phyloP scores from a whole-genome alignment of 1,140 invertebrate genomes.

The Copidosoma floridanum region DNA sequence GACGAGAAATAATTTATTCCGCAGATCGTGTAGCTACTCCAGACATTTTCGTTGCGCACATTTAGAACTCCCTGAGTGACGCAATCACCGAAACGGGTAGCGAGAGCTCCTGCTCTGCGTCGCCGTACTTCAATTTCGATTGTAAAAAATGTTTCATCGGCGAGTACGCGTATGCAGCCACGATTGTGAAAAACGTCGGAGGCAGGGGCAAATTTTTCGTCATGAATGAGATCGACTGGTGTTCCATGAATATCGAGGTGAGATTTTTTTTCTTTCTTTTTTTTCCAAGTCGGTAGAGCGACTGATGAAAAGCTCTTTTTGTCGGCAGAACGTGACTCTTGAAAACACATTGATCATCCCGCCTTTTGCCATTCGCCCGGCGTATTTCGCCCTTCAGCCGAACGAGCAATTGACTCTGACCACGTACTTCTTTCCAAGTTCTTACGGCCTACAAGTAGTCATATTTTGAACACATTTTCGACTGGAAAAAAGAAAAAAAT shows the following conservation, averaged over 20 bases:
- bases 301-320: too few species aligned
- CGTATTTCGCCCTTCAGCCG: conserved; percentile 36
- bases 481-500: conserved; percentile 2
- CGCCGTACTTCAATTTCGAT: conserved; percentile 29
- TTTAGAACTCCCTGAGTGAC: neutral
- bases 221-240: conserved; percentile 48
- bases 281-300: too few species aligned
- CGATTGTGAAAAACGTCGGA: conserved; percentile 40
- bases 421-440: conserved; percentile 35
- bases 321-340: conserved; percentile 32
- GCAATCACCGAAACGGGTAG: neutral
- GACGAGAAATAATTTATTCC: neutral
- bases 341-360: conserved; percentile 32
- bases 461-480: neutral
- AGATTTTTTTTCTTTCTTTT: too few species aligned
- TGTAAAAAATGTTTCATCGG: conserved; percentile 44
- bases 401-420: conserved; percentile 34
- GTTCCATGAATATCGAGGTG: conserved; percentile 38
- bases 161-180: conserved; percentile 28
- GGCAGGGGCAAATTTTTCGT: conserved; percentile 43
- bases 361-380: conserved; percentile 38
- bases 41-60: neutral
- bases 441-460: conserved; percentile 38
- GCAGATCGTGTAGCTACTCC: neutral
- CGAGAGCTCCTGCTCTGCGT: neutral